Evolutionary conservation across 2,888 invertebrate species (phyloP), one percentile per base, ranked within the genome.

Genomic region (Archaeoteleia sp.): DNA sequence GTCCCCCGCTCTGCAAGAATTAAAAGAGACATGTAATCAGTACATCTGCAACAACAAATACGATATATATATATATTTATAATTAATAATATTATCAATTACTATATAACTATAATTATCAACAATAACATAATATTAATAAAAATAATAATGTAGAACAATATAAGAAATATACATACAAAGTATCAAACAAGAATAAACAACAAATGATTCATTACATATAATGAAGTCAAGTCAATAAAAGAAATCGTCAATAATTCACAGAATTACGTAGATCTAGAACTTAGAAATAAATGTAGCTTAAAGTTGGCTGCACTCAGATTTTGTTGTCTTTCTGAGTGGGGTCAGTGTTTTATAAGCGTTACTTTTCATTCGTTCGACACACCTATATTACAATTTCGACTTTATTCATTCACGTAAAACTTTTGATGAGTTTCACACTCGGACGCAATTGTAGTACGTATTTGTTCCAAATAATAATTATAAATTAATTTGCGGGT

Each of bases 221-320:
- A 72, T 71, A 79, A 82, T 81, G 82, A 80, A 82, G 83, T 83
- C 82, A 82, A 83, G 81, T 82, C 81, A 81, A 78, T 67, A 69
- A 62, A 70, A 72, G 62, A 70, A 71, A 63, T 37, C 66, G 63
- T 73, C 70, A 61, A 78, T 73, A 74, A 78, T 75, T 74, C 67
- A 72, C 70, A 74, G 70, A 60, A 72, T 75, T 65, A 69, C 73
- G 29, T 62, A 62, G 43, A 58, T 45, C 55, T 57, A 48, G 29
- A 51, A 71, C 67, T 69, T 74, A 62, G 73, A 72, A 73, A 60
- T 74, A 76, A 70, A 43, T 62, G 70, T 71, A 71, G 65, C 68
- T n/a, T 58, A 73, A 67, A 73, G 61, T 72, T 74, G 68, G 73
- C 74, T 73, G 70, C 76, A 73, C 74, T 76, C 76, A 73, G 74